Base-by-base conservation (phyloP, 2,113 vertebrate genomes). In the Paratilapia polleni region DNA sequence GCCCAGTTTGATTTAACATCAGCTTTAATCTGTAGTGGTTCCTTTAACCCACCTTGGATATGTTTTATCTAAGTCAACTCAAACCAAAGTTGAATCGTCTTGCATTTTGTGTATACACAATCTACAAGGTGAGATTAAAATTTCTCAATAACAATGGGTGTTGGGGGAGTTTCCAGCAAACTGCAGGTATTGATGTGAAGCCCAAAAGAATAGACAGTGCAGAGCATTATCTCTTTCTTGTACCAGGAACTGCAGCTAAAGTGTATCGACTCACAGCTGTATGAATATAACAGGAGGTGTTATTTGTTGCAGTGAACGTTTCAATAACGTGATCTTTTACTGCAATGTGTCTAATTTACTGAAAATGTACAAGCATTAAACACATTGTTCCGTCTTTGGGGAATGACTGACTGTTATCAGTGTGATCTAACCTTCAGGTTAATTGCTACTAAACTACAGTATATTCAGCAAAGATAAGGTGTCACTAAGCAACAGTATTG, bases 281-380 rank as follows among this genome's bases (percentile, higher is more conserved):
- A 49, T 74, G 59, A 82, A 86, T 31, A 56, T 83, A 73, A 91
- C 84, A 83, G 58, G 62, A 81, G 47, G 83, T 85, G 83, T 66
- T 13, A 17, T 70, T 49, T 78, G n/a, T 31, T 8, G 41, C 4
- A 20, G 22, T 62, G 14, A 5, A 22, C 68, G 28, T 17, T 10
- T 41, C 43, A 22, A 4, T 28, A 83, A 9, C 36, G 3, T 3
- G 19, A 49, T 11, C 24, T 19, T 70, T 54, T 73, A 14, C 12
- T 49, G 3, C 24, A 36, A 12, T n/a, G 28, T 58, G 54, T 52
- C 41, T 81, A 59, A 38, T 49, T 68, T 38, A 34, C 19, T 81
- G 56, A 76, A 83, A 54, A 6, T n/a, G 26, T 6, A 52, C 38
- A 79, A 61, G 5, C 8, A 62, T 31, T 59, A 68, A 70, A 78